Percentiles rank a stretch among this genome's conserved stretches.
Conservation (phyloP, 2,113 vertebrate species). For the Platichthys flesus region DNA sequence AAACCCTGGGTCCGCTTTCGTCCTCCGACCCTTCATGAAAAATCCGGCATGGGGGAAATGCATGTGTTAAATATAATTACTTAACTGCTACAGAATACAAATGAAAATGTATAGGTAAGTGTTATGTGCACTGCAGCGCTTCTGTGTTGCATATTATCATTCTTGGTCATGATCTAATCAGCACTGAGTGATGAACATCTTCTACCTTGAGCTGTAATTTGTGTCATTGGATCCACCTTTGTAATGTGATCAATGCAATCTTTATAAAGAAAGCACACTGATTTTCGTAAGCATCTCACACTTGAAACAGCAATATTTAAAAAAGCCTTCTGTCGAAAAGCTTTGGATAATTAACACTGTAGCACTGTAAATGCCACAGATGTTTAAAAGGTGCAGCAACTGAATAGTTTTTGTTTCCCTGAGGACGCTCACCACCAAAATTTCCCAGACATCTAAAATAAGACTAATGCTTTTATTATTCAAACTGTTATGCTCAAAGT, state of each 20-base stretch:
- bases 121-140: not conserved
- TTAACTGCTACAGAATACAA: not conserved
- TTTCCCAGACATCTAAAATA: not conserved
- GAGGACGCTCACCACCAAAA: no score
- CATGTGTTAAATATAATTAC: conserved; percentile 5
- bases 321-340: not conserved
- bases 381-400: no score
- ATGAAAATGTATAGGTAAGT: not conserved
- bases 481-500: not conserved
- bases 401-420: no score
- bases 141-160: conserved; percentile 12
- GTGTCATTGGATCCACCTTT: not conserved
- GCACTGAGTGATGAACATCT: conserved; percentile 29
- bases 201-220: conserved; percentile 4
- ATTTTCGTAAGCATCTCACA: conserved; percentile 20
- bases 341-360: no score
- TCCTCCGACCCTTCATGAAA: not conserved
- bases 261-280: conserved; percentile 1
- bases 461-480: not conserved
- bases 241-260: conserved; percentile 20
- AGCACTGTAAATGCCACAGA: no score
- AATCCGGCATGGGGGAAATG: not conserved
- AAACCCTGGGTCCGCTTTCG: not conserved
- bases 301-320: not conserved
- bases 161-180: conserved; percentile 3